A percentile compares a stretch with the other conserved stretches of the same genome.
These are phyloP conservation scores for Vombatus ursinus DNA, from an alignment of 2,113 vertebrate species.

Conservation along the genomic window DNA sequence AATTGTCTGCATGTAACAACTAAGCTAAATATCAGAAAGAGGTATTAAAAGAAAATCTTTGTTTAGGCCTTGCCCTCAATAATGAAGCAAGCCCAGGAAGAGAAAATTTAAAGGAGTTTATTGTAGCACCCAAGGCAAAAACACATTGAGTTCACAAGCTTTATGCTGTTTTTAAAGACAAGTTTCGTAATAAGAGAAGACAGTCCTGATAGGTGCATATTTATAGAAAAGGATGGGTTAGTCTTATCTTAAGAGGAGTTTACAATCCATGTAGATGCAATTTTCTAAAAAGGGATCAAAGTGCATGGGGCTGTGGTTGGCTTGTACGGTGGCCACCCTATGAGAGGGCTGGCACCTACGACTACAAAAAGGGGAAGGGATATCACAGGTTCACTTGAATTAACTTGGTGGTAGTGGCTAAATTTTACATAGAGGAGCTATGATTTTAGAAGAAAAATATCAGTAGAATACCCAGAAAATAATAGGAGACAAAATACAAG, in stretches of 20 bases:
- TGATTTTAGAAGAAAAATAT: neutral
- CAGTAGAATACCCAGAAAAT: neutral
- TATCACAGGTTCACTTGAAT: neutral
- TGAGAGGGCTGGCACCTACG: neutral
- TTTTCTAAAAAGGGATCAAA: neutral
- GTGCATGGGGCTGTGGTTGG: too few relatives aligned
- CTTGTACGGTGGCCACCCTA: too few relatives aligned
- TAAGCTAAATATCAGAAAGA: neutral
- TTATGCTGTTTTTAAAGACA: neutral
- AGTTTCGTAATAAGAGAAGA: neutral
- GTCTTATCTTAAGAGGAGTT: neutral
- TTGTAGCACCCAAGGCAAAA: too few relatives aligned
- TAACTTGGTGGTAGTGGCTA: neutral
- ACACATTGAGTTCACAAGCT: neutral
- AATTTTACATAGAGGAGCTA: neutral
- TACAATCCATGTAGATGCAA: too few relatives aligned
- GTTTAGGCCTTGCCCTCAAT: neutral
- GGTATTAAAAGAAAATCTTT: neutral
- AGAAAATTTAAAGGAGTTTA: neutral
- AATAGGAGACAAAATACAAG: neutral
- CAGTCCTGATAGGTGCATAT: neutral
- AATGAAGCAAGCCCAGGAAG: neutral
- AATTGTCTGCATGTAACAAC: neutral
- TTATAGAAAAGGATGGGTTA: neutral
- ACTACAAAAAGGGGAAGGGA: neutral